phyloP scores from a whole-genome alignment of 2,797 vertebrate species.

The Tauraco hartlaubi region DNA sequence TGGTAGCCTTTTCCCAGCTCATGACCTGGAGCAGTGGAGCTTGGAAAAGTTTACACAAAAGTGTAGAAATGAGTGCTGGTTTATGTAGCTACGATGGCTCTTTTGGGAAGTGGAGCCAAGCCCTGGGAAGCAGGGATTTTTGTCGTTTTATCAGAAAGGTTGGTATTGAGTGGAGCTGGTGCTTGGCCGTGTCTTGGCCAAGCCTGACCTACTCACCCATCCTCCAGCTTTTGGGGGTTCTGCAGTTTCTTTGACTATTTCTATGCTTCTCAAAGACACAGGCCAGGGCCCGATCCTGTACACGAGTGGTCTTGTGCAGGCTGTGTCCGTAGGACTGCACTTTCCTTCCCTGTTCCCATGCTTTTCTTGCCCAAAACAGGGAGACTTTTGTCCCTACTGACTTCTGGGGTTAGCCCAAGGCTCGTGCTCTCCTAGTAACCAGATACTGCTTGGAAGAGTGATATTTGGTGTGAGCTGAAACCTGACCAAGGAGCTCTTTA shows the following conservation, averaged over 20 bases:
- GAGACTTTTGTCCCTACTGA: not conserved
- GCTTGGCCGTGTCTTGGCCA: not conserved
- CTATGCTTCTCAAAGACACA: not conserved
- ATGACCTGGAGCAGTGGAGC: not conserved
- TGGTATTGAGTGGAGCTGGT: not conserved
- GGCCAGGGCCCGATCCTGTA: not conserved
- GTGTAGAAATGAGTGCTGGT: not conserved
- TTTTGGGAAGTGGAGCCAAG: not conserved
- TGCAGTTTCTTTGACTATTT: not conserved
- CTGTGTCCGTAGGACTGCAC: rapidly evolving
- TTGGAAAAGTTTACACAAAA: not conserved
- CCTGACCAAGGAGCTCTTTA: not conserved
- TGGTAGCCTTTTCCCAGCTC: not conserved
- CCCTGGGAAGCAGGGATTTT: not conserved
- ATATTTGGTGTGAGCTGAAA: not conserved
- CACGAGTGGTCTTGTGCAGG: not conserved
- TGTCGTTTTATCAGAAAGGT: not conserved
- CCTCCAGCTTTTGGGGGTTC: not conserved
- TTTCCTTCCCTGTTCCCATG: not conserved
- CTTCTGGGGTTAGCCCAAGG: not conserved
- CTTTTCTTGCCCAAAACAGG: not conserved
- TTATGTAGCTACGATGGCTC: not conserved
- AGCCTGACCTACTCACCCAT: not conserved
- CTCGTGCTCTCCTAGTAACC: not conserved
- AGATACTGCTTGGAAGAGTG: not conserved